Evolutionary conservation across 2,888 invertebrate species (phyloP).

Genomic region (Melanargia galathea): DNA sequence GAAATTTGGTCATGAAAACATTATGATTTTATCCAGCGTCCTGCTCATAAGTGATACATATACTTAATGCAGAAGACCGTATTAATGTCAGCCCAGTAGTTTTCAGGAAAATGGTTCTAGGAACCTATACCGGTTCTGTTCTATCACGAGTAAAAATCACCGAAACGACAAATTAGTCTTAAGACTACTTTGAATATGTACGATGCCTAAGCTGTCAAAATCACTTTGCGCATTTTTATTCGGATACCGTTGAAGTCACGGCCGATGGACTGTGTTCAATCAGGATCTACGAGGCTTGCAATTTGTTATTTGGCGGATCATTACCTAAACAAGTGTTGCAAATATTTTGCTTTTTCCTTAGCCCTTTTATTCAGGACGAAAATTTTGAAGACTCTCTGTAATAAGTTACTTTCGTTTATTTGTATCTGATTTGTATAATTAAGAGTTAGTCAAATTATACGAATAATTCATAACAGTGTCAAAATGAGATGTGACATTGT

Average conservation of each 20-base stretch:
- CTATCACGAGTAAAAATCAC: background rate
- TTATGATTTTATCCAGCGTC: too few species aligned
- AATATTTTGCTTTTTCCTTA: slow-evolving; percentile 18
- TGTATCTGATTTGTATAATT: too few species aligned
- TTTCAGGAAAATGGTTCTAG: too few species aligned
- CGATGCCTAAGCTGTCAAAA: slow-evolving; percentile 56
- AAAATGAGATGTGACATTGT: too few species aligned
- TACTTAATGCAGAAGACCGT: too few species aligned
- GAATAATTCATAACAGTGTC: too few species aligned
- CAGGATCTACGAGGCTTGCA: slow-evolving; percentile 54
- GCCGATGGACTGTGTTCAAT: slow-evolving; percentile 61
- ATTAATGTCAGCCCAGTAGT: too few species aligned
- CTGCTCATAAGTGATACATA: too few species aligned
- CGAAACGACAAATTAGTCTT: background rate
- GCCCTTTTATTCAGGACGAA: background rate
- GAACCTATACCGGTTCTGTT: too few species aligned
- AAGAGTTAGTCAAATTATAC: too few species aligned
- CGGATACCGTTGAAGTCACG: slow-evolving; percentile 69
- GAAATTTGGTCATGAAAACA: too few species aligned
- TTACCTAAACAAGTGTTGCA: slow-evolving; percentile 28
- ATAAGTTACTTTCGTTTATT: too few species aligned
- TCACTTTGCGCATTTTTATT: slow-evolving; percentile 54
- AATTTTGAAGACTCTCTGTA: background rate
- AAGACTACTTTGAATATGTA: slow-evolving; percentile 49
- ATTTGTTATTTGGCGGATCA: slow-evolving; percentile 42